Percentiles rank a stretch among this genome's conserved stretches.
Conservation (phyloP, 2,113 vertebrate genomes). For the Ophthalmolycus amberensis region DNA sequence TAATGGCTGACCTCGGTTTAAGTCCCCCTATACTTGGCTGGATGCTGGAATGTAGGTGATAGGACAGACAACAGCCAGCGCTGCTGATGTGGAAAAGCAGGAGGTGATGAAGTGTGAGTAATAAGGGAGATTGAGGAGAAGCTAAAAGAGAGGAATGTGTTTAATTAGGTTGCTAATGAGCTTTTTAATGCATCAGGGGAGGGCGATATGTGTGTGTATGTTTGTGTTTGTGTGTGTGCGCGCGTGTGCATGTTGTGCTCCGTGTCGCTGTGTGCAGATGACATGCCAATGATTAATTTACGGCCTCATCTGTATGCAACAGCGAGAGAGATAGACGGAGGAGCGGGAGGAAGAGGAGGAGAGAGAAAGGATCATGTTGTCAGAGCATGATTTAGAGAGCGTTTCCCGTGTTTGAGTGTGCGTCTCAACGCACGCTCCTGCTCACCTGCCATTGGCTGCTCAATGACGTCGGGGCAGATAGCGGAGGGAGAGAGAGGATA, state of each 20-base stretch:
- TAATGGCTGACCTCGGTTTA: conserved; percentile 82
- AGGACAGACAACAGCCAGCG: conserved; percentile 74
- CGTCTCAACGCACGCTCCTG: conserved; percentile 28
- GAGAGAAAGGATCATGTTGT: conserved; percentile 65
- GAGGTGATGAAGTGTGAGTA: conserved; percentile 83
- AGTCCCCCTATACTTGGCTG: conserved; percentile 79
- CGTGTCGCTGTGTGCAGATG: conserved; percentile 69
- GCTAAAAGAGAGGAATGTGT: conserved; percentile 86
- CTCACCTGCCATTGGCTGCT: conserved; percentile 69
- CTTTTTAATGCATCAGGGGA: conserved; percentile 84
- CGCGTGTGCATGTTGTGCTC: conserved; percentile 64
- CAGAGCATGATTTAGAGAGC: conserved; percentile 76
- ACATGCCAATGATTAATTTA: conserved; percentile 82
- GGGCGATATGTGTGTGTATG: conserved; percentile 34
- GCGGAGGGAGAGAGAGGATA: conserved; percentile 66
- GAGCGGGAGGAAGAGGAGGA: conserved; percentile 39
- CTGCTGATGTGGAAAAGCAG: conserved; percentile 80
- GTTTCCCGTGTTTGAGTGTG: conserved; percentile 52
- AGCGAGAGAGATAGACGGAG: conserved; percentile 51
- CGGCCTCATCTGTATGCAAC: conserved; percentile 79
- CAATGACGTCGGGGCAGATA: conserved; percentile 62
- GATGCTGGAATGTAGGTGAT: conserved; percentile 75
- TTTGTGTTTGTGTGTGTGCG: conserved; percentile 29
- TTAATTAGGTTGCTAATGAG: conserved; percentile 88
- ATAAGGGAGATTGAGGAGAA: conserved; percentile 84